Conservation (phyloP, 2,888 invertebrate species). For the Lomographa bimaculata region DNA sequence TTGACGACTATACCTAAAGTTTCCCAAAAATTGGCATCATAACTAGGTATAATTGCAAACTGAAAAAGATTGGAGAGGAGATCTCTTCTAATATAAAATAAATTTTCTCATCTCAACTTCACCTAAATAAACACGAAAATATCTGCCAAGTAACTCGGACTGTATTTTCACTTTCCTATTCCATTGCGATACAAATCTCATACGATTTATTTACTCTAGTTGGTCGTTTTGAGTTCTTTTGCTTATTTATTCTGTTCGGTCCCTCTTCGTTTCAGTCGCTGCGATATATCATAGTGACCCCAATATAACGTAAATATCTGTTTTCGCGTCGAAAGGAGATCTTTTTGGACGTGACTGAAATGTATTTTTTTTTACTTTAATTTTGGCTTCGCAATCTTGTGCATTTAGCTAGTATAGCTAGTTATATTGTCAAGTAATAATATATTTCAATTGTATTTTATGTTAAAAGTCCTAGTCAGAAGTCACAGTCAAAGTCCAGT, state of each 20-base stretch:
- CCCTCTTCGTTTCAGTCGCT: constrained; percentile 19
- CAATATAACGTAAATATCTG: constrained; percentile 38
- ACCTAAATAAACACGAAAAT: constrained; percentile 1
- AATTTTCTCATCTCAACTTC: too few relatives aligned
- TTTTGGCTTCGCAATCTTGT: too few relatives aligned
- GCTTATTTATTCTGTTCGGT: constrained; percentile 28
- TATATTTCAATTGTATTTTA: too few relatives aligned
- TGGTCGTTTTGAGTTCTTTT: constrained; percentile 22
- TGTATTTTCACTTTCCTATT: constrained; percentile 15
- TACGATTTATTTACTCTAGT: constrained; percentile 24
- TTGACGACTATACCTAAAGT: too few relatives aligned
- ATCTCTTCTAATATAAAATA: too few relatives aligned
- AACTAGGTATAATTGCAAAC: too few relatives aligned
- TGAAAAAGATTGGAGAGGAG: too few relatives aligned
- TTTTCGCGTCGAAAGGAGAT: constrained; percentile 32
- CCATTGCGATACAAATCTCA: constrained; percentile 11
- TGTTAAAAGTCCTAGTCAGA: too few relatives aligned
- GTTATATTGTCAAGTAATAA: too few relatives aligned
- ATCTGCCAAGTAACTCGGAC: constrained; percentile 1
- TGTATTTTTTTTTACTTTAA: neutral
- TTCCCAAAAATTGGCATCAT: too few relatives aligned
- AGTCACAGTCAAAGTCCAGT: too few relatives aligned
- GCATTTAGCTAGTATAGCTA: too few relatives aligned
- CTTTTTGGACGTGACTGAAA: constrained; percentile 33
- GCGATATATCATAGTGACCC: constrained; percentile 41